phyloP scores from a whole-genome alignment of 1,140 invertebrate genomes.

The Lordiphosa clarofinis region DNA sequence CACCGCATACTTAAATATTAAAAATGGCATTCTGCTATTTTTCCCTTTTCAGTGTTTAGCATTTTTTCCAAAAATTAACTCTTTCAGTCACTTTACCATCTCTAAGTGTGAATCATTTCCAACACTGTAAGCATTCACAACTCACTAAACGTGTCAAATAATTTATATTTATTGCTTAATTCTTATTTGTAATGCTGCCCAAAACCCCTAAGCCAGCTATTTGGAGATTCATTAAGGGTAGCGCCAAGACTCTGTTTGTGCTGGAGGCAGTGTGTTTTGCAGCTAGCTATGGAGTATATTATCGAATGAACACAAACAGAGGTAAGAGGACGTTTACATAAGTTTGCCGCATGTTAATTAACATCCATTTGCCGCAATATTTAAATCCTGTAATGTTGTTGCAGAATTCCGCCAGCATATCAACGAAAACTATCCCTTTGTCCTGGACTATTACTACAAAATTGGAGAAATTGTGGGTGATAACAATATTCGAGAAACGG shows the following conservation, averaged over 20 bases:
- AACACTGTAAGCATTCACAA: conserved; percentile 41
- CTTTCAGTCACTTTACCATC: not conserved
- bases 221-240: conserved; percentile 81
- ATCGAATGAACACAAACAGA: conserved; percentile 83
- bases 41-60: no score
- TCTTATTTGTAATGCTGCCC: conserved; percentile 81
- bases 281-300: conserved; percentile 82
- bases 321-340: conserved; percentile 79
- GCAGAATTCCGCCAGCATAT: conserved; percentile 83
- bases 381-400: conserved; percentile 21
- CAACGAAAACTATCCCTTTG: conserved; percentile 82
- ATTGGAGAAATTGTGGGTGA: conserved; percentile 82
- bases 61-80: no score
- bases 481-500: conserved; percentile 81
- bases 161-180: conserved; percentile 70
- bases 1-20: no score
- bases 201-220: conserved; percentile 82
- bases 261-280: conserved; percentile 81
- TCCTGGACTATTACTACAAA: conserved; percentile 83
- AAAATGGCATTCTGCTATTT: no score
- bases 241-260: conserved; percentile 81
- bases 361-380: not conserved
- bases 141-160: conserved; percentile 26
- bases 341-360: conserved; percentile 24
- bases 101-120: not conserved